Evolutionary conservation across 2,113 vertebrate genomes (phyloP).

Genomic region (Gnathonemus echidnorhynchus): DNA sequence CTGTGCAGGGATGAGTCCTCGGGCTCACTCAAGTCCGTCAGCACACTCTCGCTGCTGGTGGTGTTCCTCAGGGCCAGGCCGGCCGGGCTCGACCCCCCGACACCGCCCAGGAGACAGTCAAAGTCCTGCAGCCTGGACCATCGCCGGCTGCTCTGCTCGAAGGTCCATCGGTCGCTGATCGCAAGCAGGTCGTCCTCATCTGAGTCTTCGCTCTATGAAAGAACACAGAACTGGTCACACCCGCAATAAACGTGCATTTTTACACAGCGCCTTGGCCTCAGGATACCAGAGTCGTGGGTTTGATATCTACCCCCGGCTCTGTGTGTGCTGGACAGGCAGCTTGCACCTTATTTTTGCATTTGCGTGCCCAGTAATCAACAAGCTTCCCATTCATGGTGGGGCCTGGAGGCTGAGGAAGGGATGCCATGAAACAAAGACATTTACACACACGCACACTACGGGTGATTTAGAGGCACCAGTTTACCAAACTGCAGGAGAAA

Average conservation of each 20-base stretch:
- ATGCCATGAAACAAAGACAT: neutral
- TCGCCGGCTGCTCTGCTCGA: slow-evolving; percentile 85
- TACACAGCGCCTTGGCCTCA: neutral
- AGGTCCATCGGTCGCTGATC: slow-evolving; percentile 96
- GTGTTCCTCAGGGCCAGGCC: slow-evolving; percentile 72
- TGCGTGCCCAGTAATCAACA: neutral
- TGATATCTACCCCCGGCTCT: neutral
- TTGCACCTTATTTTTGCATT: neutral
- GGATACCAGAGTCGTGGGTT: neutral
- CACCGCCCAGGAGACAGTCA: slow-evolving; percentile 53
- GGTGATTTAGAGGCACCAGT: neutral
- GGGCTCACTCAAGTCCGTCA: slow-evolving; percentile 89
- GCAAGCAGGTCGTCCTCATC: slow-evolving; percentile 91
- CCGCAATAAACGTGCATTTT: neutral
- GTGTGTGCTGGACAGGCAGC: neutral
- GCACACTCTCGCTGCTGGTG: slow-evolving; percentile 85
- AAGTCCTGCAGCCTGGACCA: slow-evolving; percentile 88
- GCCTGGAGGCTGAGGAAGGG: neutral
- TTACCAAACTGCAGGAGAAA: neutral
- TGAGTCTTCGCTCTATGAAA: slow-evolving; percentile 81
- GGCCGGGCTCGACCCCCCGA: slow-evolving; percentile 59
- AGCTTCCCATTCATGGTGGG: neutral
- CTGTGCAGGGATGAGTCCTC: slow-evolving; percentile 85
- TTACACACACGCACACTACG: neutral
- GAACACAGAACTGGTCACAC: slow-evolving; percentile 39